Conservation (phyloP, 2,888 invertebrate genomes). For the Drosophila fulvimacula region DNA sequence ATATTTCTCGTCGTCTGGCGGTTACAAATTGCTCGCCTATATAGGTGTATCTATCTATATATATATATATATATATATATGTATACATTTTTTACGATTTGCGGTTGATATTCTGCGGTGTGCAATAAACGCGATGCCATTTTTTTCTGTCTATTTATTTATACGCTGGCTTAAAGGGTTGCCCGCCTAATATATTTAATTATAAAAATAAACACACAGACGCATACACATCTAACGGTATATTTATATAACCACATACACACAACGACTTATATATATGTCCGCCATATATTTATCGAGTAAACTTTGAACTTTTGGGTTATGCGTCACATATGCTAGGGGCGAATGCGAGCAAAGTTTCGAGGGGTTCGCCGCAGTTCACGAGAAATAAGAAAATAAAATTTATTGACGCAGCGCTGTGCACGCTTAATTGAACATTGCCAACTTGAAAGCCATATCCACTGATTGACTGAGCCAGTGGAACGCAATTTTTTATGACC, state of each 20-base stretch:
- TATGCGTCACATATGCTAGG: conserved; percentile 63
- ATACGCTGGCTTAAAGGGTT: conserved; percentile 62
- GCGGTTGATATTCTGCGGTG: conserved; percentile 76
- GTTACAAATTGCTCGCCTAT: conserved; percentile 55
- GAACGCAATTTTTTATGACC: conserved; percentile 58
- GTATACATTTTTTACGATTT: conserved; percentile 31
- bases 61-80: background rate
- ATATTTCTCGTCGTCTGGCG: conserved; percentile 72
- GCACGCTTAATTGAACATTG: conserved; percentile 78
- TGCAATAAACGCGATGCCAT: conserved; percentile 56
- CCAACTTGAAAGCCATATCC: conserved; percentile 72
- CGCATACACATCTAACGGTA: background rate
- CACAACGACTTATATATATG: background rate
- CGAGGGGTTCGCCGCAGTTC: conserved; percentile 41
- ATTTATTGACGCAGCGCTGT: conserved; percentile 70
- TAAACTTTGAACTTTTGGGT: conserved; percentile 67
- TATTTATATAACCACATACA: conserved; percentile 23
- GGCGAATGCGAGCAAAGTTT: conserved; percentile 25
- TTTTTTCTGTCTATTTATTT: conserved; percentile 38
- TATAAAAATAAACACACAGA: conserved; percentile 69
- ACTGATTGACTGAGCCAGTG: conserved; percentile 67
- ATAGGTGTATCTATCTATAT: no score
- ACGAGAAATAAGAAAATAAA: conserved; percentile 44
- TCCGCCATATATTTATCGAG: conserved; percentile 21
- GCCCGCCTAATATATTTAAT: conserved; percentile 67